A percentile compares a stretch with the other conserved stretches of the same genome.
These are phyloP conservation scores for Mus musculus DNA, from an alignment of 2,113 vertebrate genomes.

Conservation along the genomic window GRCm39 chr3:117370001-117370500, in stretches of 20 bases:
- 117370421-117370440: background rate
- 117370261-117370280: background rate
- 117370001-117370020: background rate
- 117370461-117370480: background rate
- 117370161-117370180: constrained; percentile 23
- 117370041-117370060: background rate
- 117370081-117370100: background rate
- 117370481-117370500: background rate
- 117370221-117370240: background rate
- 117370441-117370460: too few species aligned
- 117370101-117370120: background rate
- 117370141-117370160: background rate
- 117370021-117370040: background rate
- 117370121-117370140: constrained; percentile 7
- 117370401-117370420: background rate
- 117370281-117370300: background rate
- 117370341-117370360: too few species aligned
- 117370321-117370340: too few species aligned
- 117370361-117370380: background rate
- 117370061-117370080: background rate
- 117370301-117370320: too few species aligned
- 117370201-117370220: constrained; percentile 29
- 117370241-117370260: background rate
- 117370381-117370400: background rate
- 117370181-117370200: background rate